A percentile compares a stretch with the other conserved stretches of the same genome.
phyloP scores from a whole-genome alignment of 2,113 vertebrate species.

The Rousettus leschenaultii region DNA sequence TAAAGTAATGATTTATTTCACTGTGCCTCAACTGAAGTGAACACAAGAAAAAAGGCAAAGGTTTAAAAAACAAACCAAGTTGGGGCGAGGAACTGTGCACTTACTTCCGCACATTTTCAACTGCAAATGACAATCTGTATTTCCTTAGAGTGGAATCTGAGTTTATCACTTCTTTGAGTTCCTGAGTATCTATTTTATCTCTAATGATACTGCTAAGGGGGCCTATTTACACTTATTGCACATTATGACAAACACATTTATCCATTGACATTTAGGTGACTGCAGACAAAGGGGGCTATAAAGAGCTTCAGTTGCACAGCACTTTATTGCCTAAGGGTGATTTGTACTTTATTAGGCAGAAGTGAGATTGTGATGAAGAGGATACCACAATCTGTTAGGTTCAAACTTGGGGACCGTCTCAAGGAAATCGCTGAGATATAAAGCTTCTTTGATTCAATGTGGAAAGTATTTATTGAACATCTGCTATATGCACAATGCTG shows the following conservation, averaged over 20 bases:
- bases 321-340: conserved; percentile 15
- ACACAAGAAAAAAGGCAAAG: conserved; percentile 1
- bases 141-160: not conserved
- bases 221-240: not conserved
- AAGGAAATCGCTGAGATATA: not conserved
- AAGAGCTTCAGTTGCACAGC: not conserved
- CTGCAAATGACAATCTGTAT: not conserved
- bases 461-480: not conserved
- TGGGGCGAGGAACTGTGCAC: not conserved
- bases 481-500: not conserved
- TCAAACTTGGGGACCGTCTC: conserved; percentile 2
- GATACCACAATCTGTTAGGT: not conserved
- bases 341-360: conserved; percentile 24
- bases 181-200: not conserved
- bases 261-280: conserved; percentile 49
- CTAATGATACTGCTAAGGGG: not conserved
- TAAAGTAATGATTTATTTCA: conserved; percentile 10
- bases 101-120: conserved; percentile 21
- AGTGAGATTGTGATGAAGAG: not conserved
- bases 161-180: not conserved
- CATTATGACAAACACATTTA: conserved; percentile 41
- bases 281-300: conserved; percentile 11
- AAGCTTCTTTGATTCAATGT: not conserved
- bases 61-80: conserved; percentile 38
- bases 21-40: not conserved